Evolutionary conservation across 2,797 vertebrate species (phyloP).

Genomic region (Zalophus californianus): DNA sequence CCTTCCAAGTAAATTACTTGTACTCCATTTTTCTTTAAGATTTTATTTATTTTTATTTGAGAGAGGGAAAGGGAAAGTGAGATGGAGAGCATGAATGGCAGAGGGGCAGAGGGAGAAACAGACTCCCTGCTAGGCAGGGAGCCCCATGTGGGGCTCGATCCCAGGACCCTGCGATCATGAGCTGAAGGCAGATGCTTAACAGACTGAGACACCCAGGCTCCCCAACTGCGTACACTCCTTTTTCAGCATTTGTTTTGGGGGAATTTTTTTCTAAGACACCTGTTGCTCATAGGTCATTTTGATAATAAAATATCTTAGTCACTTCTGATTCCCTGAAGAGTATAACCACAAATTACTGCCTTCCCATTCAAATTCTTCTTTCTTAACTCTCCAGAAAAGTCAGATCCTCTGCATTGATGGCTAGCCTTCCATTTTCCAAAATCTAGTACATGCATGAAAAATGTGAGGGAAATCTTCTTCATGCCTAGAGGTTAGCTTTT

Average conservation of each 20-base stretch:
- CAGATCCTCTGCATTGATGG: not conserved
- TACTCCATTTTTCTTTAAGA: not conserved
- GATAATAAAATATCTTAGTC: not conserved
- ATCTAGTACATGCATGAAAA: not conserved
- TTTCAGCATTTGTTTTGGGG: not conserved
- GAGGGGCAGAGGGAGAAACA: not conserved
- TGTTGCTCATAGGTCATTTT: not conserved
- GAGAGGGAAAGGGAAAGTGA: not conserved
- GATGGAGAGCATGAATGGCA: not conserved
- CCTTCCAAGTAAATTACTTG: not conserved
- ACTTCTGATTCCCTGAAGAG: not conserved
- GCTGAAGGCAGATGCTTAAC: not conserved
- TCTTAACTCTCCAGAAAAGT: not conserved
- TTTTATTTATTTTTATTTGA: not conserved
- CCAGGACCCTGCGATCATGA: not conserved
- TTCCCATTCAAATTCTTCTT: not conserved
- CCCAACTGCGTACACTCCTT: not conserved
- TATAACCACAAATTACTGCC: not conserved
- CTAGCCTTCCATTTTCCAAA: not conserved
- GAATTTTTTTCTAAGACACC: not conserved
- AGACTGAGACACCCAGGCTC: not conserved
- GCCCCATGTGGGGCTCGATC: fast-evolving
- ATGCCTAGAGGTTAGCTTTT: not conserved
- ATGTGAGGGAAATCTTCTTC: not conserved
- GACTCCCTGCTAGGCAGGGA: not conserved